Evolutionary conservation across 2,888 invertebrate species (phyloP), one percentile per base, ranked within the genome.

Genomic region (Stenodera caucasica): DNA sequence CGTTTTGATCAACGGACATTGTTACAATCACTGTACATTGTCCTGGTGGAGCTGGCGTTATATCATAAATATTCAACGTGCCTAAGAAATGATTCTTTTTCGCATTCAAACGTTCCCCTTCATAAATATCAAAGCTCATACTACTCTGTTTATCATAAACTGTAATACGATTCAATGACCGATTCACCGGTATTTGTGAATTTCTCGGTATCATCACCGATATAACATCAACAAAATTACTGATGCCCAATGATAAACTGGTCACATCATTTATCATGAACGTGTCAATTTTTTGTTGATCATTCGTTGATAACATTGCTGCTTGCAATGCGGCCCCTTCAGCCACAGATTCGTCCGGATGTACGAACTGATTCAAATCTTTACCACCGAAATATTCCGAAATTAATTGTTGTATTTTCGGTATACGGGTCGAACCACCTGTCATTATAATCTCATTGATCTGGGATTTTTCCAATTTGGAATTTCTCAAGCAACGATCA

Each of bases 301-400:
- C 49, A 18, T 63, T 18, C 15, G 63, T 65, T 9, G 61, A 63
- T 18, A 72, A 56, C 21, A 67, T 53, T 2, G 67, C 65, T 9
- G 73, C 72, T 55, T 72, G 69, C 12, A 73, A 55, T 12, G 70
- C 70, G 6, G 73, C 74, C n/a, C 75, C 75, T 50, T 67, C 61
- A 7, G 74, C 73, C 5, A 74, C 70, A 15, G 70, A 72, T 63
- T 73, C 72, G 45, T 73, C 72, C 3, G 73, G 72, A 61, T 75
- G 68, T 14, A 72, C 18, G n/a, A 67, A 62, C 11, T 60, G 65
- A 52, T 65, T 68, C 2, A 71, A 45, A 21, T 65, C 57, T 37
- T 69, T 68, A 1, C 29, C 49, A 15, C 57, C 58, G 60, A 75
- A 74, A 56, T 64, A 70, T 0, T 64, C 37, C 11, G 49, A 49